Evolutionary conservation across 1,140 invertebrate genomes (phyloP), one percentile per base, ranked within the genome.

Genomic region (Holotrichia oblita): DNA sequence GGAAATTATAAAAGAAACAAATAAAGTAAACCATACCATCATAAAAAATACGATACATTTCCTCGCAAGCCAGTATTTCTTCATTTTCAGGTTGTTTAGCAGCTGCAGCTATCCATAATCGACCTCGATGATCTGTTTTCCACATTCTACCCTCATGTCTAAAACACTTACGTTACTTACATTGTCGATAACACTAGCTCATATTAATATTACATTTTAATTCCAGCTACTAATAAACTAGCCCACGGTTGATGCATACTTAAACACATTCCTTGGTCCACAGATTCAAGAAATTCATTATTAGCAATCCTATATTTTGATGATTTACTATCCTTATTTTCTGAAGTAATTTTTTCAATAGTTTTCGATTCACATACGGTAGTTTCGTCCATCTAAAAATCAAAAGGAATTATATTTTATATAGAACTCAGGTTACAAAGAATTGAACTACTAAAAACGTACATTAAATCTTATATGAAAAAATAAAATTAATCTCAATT

Each of bases 161-260:
- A 78, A 87, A 82, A 78, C 55, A 41, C 10, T 64, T 10, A 14
- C 55, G 17, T 42, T 42, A 22, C 20, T 3, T 34, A 34, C 24
- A 40, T 73, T 42, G 40, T 14, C 55, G 48, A 24, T 77, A 2
- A 79, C 55, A 55, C 14, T 41, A 41, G 17, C 14, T 76, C 9
- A 24, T 14, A 48, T 55, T 22, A 8, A 24, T 79, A 55, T 89
- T 87, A 97, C 96, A 90, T 90, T 91, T 99, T 99, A 79, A 99
- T 98, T 74, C 97, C 97, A 24, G 92, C 90, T 3, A 98, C 91
- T 0, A 99, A 88, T 22, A 99, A 88, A 0, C 96, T 97, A 8
- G 98, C 98, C 91, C 95, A 99, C 0, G 98, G 98, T 85, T 99
- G 98, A 88, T 98, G 96, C 93, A 99, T 93, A 83, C 95, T 97